Base-by-base conservation (phyloP, 2,113 vertebrate species). In the Forbesichthys agassizii region DNA sequence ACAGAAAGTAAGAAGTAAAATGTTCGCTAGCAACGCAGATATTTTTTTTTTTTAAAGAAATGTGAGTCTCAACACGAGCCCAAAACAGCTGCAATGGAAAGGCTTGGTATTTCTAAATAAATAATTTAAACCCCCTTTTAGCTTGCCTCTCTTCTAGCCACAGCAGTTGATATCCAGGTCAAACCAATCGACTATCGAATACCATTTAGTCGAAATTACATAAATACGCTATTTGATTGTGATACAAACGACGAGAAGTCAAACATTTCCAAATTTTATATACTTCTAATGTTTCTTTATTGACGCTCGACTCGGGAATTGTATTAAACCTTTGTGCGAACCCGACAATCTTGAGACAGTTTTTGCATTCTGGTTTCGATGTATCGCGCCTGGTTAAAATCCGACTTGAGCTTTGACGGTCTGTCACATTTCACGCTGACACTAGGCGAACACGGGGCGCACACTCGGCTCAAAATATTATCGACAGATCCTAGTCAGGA, bases 381-480 rank as follows among this genome's bases (percentile, higher is more conserved):
- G 81, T 48, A 14, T 70, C 14, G 0, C 8, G 91, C 7, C 91
- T 93, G 61, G 46, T 68, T 78, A 68, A 78, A 85, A 86, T 85
- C 77, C 79, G 84, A 91, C 86, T 82, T 70, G 80, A 84, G 80
- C 86, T 74, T 84, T 90, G 92, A 93, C 90, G 88, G 86, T 90
- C 88, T 93, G 91, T 92, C 93, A 93, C 91, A 92, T 91, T 93
- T 91, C 91, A 91, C 91, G 89, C 86, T 88, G 92, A 91, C 88
- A 87, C 80, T 69, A 71, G 81, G 86, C 85, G 88, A 84, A 82
- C 67, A 84, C 65, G 66, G 69, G 68, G 74, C 79, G 73, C 87
- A 72, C 12, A 73, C 78, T 77, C 75, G 66, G 75, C 85, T 72
- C 78, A 66, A 80, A 76, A 82, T 82, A 87, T 83, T 75, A 82